Base-by-base conservation (phyloP, 2,797 vertebrate genomes). In the Oryzias sinensis region DNA sequence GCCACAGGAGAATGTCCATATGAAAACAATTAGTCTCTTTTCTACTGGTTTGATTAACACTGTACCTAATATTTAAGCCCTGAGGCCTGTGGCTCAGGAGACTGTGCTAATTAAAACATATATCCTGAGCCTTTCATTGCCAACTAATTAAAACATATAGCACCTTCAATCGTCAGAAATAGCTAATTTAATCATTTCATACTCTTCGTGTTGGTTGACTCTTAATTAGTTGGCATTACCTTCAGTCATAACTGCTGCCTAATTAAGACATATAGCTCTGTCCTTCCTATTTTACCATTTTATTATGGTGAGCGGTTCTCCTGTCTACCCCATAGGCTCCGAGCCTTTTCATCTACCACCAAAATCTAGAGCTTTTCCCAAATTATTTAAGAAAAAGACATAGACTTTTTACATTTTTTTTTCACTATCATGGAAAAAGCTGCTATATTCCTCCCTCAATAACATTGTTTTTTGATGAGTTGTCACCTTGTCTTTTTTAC, bases 21-120 rank as follows among this genome's bases (percentile, higher is more conserved):
- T 45, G 65, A 86, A 87, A 87, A 88, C 88, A 89, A 88, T 89
- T 89, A 89, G 86, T 87, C 83, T 84, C 65, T 86, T 86, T 87
- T 71, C 68, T 78, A 65, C 70, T 78, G 74, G 73, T 88, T 87
- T 89, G 85, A 89, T 88, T 89, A 89, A 86, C 83, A 66, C 49
- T 82, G 70, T 65, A 72, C 72, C 80, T 82, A 52, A 62, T 75
- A 79, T 72, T 80, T 72, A 65, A 82, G 71, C 66, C 86, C 79
- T 0, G 29, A 66, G 81, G 81, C 76, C 76, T 59, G 5, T 43
- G 72, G 61, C 85, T 86, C 83, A 61, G 56, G 85, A 77, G 85
- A 87, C 60, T 2, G 2, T 27, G 57, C 85, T 88, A 87, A 89
- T 88, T 88, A 88, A 88, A 87, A 86, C 77, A 87, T 88, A 85